phyloP scores from a whole-genome alignment of 2,113 vertebrate genomes.

The Brachypodius melanocephalos region DNA sequence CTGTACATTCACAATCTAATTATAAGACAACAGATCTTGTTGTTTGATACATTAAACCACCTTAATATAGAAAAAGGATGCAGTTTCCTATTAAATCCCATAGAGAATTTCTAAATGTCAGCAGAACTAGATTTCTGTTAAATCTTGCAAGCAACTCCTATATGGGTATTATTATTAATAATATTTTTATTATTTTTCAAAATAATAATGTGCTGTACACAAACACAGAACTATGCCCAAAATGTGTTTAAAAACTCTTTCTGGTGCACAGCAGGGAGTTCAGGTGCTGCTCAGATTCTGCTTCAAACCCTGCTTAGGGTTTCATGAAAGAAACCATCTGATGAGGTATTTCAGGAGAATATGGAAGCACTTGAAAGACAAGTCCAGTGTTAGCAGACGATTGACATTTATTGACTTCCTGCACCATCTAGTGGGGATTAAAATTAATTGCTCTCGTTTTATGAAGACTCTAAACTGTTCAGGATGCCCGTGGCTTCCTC shows the following conservation, averaged over 20 bases:
- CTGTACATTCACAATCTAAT: constrained; percentile 15
- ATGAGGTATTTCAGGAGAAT: neutral
- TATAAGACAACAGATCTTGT: constrained; percentile 14
- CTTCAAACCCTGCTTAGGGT: neutral
- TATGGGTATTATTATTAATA: neutral
- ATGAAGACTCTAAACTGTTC: neutral
- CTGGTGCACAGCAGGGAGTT: neutral
- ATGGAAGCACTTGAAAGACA: constrained; percentile 41
- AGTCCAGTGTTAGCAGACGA: neutral
- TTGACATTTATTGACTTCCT: constrained; percentile 71
- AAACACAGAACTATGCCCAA: neutral
- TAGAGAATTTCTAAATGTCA: neutral
- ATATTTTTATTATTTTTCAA: neutral
- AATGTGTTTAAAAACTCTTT: neutral
- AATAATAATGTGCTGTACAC: neutral
- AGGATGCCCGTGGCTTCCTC: neutral
- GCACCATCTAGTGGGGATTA: constrained; percentile 69
- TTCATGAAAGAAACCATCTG: neutral
- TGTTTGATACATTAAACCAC: neutral
- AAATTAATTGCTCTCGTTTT: constrained; percentile 54
- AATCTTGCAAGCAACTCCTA: neutral
- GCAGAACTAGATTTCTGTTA: neutral
- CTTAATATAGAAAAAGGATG: neutral
- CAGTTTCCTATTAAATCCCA: neutral
- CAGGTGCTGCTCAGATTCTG: neutral